These are phyloP conservation scores for Pituophis catenifer DNA, from an alignment of 2,113 vertebrate species.

Conservation along the genomic window DNA sequence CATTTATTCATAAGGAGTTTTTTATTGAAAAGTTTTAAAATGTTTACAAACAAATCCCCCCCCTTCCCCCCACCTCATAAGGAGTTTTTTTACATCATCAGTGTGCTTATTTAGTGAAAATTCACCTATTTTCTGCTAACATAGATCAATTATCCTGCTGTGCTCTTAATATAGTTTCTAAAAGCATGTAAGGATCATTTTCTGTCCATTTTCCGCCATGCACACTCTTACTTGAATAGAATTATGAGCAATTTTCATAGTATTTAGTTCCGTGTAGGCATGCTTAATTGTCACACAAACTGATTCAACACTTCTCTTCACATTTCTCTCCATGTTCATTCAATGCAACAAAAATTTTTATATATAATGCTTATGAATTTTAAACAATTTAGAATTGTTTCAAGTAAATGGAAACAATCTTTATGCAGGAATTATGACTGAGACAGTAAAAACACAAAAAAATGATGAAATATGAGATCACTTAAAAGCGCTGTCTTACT, in stretches of 20 bases:
- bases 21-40: too few species aligned
- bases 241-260: background rate
- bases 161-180: background rate
- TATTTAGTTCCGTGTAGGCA: background rate
- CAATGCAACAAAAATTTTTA: background rate
- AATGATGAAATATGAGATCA: background rate
- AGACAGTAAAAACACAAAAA: slow-evolving; percentile 24
- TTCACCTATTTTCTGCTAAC: background rate
- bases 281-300: background rate
- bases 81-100: background rate
- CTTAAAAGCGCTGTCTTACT: background rate
- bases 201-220: background rate
- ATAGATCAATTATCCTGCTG: background rate
- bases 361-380: background rate
- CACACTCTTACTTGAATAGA: background rate
- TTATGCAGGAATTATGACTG: background rate
- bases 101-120: background rate
- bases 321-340: background rate
- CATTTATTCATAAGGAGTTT: background rate
- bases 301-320: background rate
- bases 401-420: background rate
- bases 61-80: too few species aligned
- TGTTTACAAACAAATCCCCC: too few species aligned
- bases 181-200: background rate
- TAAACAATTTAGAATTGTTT: background rate